Evolutionary conservation across 1,140 invertebrate species (phyloP).

Genomic region (Aphis gossypii): DNA sequence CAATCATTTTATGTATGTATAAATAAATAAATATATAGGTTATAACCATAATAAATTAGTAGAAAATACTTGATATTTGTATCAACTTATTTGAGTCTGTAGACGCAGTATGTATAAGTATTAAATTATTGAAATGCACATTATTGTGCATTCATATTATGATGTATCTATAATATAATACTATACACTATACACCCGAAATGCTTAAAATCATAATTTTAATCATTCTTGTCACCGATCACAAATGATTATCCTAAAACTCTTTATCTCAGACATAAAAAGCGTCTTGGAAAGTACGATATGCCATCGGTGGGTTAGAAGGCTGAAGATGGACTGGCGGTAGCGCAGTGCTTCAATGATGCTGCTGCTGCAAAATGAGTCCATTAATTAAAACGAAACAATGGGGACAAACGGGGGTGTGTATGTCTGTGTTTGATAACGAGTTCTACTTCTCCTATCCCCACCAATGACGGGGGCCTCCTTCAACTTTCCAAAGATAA

Average conservation of each 20-base stretch:
- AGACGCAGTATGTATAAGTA: not conserved
- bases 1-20: not conserved
- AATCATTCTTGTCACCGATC: constrained; percentile 36
- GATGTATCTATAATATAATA: not conserved
- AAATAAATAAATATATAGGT: too few relatives aligned
- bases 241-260: not conserved
- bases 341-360: not conserved
- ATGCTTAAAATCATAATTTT: not conserved
- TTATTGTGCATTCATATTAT: not conserved
- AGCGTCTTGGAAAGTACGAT: not conserved
- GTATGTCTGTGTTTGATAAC: constrained; percentile 58
- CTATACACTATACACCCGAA: not conserved
- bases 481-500: constrained; percentile 58
- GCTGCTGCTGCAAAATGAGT: constrained; percentile 47
- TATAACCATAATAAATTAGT: not conserved
- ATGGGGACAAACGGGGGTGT: constrained; percentile 56
- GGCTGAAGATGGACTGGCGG: not conserved
- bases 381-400: constrained; percentile 58
- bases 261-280: not conserved
- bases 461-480: constrained; percentile 16
- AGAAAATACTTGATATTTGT: not conserved
- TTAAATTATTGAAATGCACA: too few relatives aligned
- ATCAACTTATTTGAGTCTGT: not conserved
- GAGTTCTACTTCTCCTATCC: constrained; percentile 27
- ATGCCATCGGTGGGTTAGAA: not conserved